Base-by-base conservation (phyloP, 2,797 vertebrate genomes). In the Mus spretus region DNA sequence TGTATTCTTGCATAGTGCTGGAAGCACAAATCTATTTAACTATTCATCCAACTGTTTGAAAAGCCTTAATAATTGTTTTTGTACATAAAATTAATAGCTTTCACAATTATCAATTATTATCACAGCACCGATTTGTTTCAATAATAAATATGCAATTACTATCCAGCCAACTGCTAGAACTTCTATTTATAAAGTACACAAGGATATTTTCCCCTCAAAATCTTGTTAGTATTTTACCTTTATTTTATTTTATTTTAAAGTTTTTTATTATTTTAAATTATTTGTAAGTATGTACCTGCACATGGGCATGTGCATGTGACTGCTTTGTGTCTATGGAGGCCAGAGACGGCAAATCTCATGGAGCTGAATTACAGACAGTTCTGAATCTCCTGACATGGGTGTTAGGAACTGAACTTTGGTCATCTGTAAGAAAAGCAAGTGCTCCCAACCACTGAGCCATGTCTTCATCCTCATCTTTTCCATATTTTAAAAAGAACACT, bases 51-150 rank as follows among this genome's bases (percentile, higher is more conserved):
- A 75, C 50, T 85, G 57, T 75, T 94, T 92, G 13, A 79, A 94
- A 86, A n/a, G 31, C 50, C 28, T 81, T 90, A 81, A 84, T 55
- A 88, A 89, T 63, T 79, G 55, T 47, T 94, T 78, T 89, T 92
- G 11, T 80, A 63, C 53, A 92, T 92, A 93, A 86, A 92, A 94
- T 87, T 82, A 93, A 55, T 90, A 91, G 28, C 59, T 87, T 93
- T 93, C 70, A 93, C 28, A 88, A 77, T 78, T n/a, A 87, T 86
- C 57, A 75, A 81, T 92, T 86, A 82, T 94, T 88, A 59, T 93
- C 34, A 86, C 26, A 93, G 34, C n/a, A 96, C 57, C 85, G 26
- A 91, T 63, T 89, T 88, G 91, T 90, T 81, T 53, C 53, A 80
- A 65, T 40, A 91, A 26, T 63, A 87, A 92, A 28, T 70, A 72